Conservation (phyloP, 2,888 invertebrate species). For the Panzeria rudis region DNA sequence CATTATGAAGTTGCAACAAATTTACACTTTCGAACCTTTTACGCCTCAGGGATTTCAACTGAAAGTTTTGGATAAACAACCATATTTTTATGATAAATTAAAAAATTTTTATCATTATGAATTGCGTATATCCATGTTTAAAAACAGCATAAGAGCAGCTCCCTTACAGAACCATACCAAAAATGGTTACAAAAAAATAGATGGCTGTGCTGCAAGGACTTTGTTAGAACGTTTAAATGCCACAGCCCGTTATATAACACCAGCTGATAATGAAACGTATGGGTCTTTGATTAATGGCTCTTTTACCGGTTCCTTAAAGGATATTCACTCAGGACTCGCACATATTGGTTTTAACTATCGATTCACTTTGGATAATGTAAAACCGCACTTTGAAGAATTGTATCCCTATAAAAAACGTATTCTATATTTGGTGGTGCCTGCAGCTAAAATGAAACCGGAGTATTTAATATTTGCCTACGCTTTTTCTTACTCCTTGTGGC, state of each 20-base stretch:
- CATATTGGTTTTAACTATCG: conserved; percentile 79
- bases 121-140: conserved; percentile 78
- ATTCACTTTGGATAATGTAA: conserved; percentile 75
- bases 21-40: conserved; percentile 79
- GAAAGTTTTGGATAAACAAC: conserved; percentile 7
- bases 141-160: conserved; percentile 76
- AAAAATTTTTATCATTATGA: conserved; percentile 75
- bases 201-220: conserved; percentile 76
- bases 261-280: conserved; percentile 77
- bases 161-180: conserved; percentile 69
- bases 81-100: conserved; percentile 77
- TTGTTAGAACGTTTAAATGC: conserved; percentile 78
- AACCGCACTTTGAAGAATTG: conserved; percentile 74
- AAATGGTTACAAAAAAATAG: conserved; percentile 74
- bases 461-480: conserved; percentile 78
- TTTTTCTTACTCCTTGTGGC: conserved; percentile 77
- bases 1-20: conserved; percentile 60
- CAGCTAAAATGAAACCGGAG: conserved; percentile 77
- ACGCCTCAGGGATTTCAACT: conserved; percentile 74
- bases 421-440: conserved; percentile 79
- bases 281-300: conserved; percentile 76
- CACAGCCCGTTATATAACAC: conserved; percentile 76
- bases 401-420: conserved; percentile 77
- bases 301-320: conserved; percentile 76
- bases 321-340: conserved; percentile 75